Evolutionary conservation across 2,888 invertebrate species (phyloP).

Genomic region (Drosophila birchii): DNA sequence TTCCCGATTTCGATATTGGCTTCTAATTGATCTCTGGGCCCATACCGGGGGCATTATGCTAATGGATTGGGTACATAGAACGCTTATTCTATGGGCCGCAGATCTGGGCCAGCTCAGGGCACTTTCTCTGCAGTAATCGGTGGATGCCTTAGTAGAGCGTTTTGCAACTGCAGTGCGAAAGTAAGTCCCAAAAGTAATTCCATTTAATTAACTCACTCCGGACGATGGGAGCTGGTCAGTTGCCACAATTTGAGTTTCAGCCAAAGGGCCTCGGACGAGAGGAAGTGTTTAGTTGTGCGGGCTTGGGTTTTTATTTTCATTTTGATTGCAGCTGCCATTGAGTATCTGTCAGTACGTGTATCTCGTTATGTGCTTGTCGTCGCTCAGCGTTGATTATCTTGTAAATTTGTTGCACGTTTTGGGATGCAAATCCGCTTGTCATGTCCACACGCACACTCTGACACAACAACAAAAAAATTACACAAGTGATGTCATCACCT

Average conservation of each 20-base stretch:
- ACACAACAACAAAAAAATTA: slow-evolving; percentile 35
- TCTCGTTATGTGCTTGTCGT: slow-evolving; percentile 34
- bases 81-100: slow-evolving; percentile 16
- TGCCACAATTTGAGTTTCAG: slow-evolving; percentile 28
- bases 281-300: slow-evolving; percentile 23
- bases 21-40: slow-evolving; percentile 38
- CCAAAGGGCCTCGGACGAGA: background rate
- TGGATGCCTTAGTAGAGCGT: background rate
- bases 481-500: slow-evolving; percentile 56
- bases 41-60: slow-evolving; percentile 28
- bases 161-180: slow-evolving; percentile 19
- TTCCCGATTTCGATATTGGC: slow-evolving; percentile 19
- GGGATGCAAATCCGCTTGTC: slow-evolving; percentile 58
- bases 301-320: background rate
- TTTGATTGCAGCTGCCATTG: slow-evolving; percentile 16
- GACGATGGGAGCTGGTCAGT: slow-evolving; percentile 7
- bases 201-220: slow-evolving; percentile 50
- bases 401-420: slow-evolving; percentile 60
- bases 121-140: slow-evolving; percentile 21
- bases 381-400: slow-evolving; percentile 50
- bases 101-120: background rate
- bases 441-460: slow-evolving; percentile 27
- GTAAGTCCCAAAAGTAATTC: slow-evolving; percentile 44
- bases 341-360: slow-evolving; percentile 32
- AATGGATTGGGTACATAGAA: slow-evolving; percentile 29